These are phyloP conservation scores for Ranitomeya variabilis DNA, from an alignment of 2,113 vertebrate species.

Conservation along the genomic window DNA sequence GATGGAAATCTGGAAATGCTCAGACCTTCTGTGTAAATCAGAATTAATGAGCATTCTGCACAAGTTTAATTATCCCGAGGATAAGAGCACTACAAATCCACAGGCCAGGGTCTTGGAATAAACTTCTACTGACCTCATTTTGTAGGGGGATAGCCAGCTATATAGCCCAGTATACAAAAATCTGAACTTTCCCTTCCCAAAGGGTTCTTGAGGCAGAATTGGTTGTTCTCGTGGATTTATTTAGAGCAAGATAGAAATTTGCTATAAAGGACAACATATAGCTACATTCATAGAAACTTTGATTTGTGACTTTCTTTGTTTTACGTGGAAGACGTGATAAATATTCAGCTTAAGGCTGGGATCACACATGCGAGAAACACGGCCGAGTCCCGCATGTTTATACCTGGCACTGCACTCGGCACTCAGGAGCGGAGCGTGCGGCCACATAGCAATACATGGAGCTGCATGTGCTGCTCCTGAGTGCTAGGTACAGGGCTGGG, in stretches of 20 bases:
- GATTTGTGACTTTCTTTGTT: not conserved
- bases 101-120: not conserved
- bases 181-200: not conserved
- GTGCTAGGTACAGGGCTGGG: too few relatives aligned
- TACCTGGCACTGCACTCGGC: too few relatives aligned
- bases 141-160: not conserved
- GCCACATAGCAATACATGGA: too few relatives aligned
- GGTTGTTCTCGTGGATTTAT: not conserved
- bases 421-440: too few relatives aligned
- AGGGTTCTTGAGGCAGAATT: not conserved
- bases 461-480: too few relatives aligned
- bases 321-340: too few relatives aligned
- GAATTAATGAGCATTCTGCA: constrained; percentile 44
- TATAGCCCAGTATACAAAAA: not conserved
- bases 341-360: too few relatives aligned
- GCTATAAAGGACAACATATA: not conserved
- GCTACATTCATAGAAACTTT: too few relatives aligned
- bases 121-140: constrained; percentile 34
- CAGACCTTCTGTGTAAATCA: constrained; percentile 21
- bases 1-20: constrained; percentile 31
- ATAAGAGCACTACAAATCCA: constrained; percentile 22
- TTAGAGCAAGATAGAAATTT: too few relatives aligned
- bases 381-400: too few relatives aligned
- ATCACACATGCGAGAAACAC: too few relatives aligned
- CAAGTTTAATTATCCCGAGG: constrained; percentile 39